These are phyloP conservation scores for Stenopsyche tienmushanensis DNA, from an alignment of 1,140 invertebrate species.

Conservation along the genomic window DNA sequence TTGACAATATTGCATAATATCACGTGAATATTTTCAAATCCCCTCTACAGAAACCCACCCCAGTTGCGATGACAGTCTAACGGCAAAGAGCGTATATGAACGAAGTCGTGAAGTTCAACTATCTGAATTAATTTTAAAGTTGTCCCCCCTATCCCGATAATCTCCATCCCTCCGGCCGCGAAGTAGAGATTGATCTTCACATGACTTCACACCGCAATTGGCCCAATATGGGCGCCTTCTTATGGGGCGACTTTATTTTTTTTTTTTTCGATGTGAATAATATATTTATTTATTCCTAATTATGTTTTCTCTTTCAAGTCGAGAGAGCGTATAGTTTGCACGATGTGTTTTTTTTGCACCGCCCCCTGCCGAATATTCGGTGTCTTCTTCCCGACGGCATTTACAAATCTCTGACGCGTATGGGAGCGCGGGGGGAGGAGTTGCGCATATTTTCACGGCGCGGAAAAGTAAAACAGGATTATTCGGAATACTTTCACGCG, in stretches of 20 bases:
- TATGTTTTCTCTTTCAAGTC: background rate
- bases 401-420: background rate
- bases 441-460: constrained; percentile 16
- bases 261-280: background rate
- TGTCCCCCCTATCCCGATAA: no score
- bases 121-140: no score
- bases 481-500: constrained; percentile 38
- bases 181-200: no score
- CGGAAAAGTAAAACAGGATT: constrained; percentile 37
- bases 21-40: no score
- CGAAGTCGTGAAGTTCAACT: no score
- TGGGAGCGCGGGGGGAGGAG: background rate
- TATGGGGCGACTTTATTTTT: background rate
- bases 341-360: background rate
- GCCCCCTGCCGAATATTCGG: background rate
- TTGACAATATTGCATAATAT: no score
- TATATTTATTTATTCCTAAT: background rate
- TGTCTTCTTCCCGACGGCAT: background rate
- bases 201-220: no score
- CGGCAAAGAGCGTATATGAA: no score
- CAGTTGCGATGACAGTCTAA: no score
- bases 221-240: background rate
- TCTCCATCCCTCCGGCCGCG: no score
- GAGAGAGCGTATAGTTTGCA: background rate
- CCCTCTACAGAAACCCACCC: no score